Evolutionary conservation across 2,113 vertebrate genomes (phyloP), one percentile per base, ranked within the genome.

Genomic region (Herpetotheres cachinnans): DNA sequence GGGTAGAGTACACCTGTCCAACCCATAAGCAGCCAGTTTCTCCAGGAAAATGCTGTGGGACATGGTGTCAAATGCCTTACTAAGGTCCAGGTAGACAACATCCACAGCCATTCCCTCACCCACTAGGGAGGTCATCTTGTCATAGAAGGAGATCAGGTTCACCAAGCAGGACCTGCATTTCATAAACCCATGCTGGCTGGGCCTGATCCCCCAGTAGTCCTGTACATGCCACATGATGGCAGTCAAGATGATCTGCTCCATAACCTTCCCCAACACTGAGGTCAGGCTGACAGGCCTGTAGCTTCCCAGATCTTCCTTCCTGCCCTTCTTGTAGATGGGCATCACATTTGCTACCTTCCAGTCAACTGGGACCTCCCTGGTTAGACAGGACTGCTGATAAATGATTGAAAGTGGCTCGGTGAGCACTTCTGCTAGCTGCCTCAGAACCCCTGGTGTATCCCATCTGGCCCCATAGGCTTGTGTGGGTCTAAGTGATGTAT

Each of bases 1-100:
- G 13, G 4, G 1, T 44, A 44, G 30, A 56, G 52, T 74, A 10
- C 6, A 6, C 5, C n/a, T 1, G 7, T 34, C 61, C 2, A 7
- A 54, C 24, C 17, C 61, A 54, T 16, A 13, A 65, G 30, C 25
- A 54, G 49, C 6, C 61, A 65, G 16, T 40, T 50, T 50, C 76
- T 38, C 26, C 54, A 59, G 19, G 15, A 36, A 4, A 59, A 47
- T 59, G 24, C 13, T 76, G 34, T 19, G 21, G 16, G 46, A 78
- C 17, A 78, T 40, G 16, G 21, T 50, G 16, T 15, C 27, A 62
- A 50, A 78, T 9, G 6, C 32, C 30, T 32, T 34, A 49, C 21
- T 40, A 49, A 30, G 34, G 36, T 38, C n/a, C n/a, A 11, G 12
- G 15, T 13, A 40, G n/a, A 40, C 13, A 78, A 32, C 11, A 50